Base-by-base conservation (phyloP, 2,113 vertebrate species). In the Mesoclemmys tuberculata region DNA sequence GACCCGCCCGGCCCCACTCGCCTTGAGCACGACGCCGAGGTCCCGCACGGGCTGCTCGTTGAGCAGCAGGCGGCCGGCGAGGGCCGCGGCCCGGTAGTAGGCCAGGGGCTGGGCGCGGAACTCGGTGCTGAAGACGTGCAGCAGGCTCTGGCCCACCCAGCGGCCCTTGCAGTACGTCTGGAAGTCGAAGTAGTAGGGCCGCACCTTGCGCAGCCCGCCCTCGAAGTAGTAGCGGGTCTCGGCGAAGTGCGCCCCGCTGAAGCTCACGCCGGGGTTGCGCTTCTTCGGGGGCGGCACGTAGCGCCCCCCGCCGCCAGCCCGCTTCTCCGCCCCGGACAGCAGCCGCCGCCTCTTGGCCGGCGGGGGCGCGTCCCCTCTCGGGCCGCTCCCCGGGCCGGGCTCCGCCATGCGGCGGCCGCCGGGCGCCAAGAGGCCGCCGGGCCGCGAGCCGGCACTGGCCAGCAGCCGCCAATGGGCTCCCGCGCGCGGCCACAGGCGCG, bases 161-260 rank as follows among this genome's bases (percentile, higher is more conserved):
- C 99, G 99, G 12, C 99, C 99, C 97, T 99, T 99, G 95, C 99
- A 99, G 95, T 99, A 99, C 3, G 99, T 99, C 82, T 97, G 98
- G 92, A 99, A 99, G 75, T 99, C 99, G 94, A 98, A 99, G 92
- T 98, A 99, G 96, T 99, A 99, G 0, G 99, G 99, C 2, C 93
- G 94, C 85, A 99, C 99, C 97, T 99, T 99, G 54, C 99, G 98
- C 81, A 99, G 98, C 2, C 99, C 99, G 2, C 97, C 98, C 92
- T 99, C 99, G 88, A 99, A 99, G 96, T 99, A 99, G 93, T 99
- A 99, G 5, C 98, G 98, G 11, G 99, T 99, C 98, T 99, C 99
- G 14, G 97, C 93, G 75, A 99, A 99, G 80, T 99, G 99, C 56
- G 98, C 98, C n/a, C 98, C 97, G 8, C 97, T 85, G 95, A 99